These are phyloP conservation scores for Dysidea cf. avara DNA, from an alignment of 37 sponge, comb jelly and placozoan genomes.

Conservation along the genomic window DNA sequence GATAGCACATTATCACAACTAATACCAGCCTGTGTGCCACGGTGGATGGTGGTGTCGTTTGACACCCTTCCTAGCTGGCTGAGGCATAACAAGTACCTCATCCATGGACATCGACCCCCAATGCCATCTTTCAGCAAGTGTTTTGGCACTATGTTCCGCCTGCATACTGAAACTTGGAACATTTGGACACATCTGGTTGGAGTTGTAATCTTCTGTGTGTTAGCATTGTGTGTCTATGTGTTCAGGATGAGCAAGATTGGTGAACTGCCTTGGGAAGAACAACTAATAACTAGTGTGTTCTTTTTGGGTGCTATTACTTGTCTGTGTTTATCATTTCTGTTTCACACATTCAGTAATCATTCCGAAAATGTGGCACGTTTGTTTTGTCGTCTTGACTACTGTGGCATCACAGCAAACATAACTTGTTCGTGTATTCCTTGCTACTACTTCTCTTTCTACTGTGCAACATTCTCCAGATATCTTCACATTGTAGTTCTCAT, in stretches of 20 bases:
- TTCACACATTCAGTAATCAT: conserved; percentile 84
- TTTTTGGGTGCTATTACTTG: conserved; percentile 84
- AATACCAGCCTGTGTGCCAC: conserved; percentile 17
- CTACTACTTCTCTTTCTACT: conserved; percentile 93
- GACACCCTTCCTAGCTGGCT: conserved; percentile 86
- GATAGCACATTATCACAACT: neutral
- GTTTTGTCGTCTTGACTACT: conserved; percentile 84
- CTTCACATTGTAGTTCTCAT: conserved; percentile 54
- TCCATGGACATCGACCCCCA: conserved; percentile 74
- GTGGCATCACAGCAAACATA: conserved; percentile 88
- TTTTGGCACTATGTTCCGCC: conserved; percentile 77
- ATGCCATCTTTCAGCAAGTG: conserved; percentile 80
- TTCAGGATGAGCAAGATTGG: conserved; percentile 44
- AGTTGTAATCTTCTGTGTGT: conserved; percentile 64
- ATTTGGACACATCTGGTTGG: conserved; percentile 98
- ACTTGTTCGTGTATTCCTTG: conserved; percentile 85
- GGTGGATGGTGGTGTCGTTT: conserved; percentile 71
- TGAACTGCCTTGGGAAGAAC: conserved; percentile 77
- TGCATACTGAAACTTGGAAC: conserved; percentile 97
- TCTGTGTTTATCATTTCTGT: conserved; percentile 77
- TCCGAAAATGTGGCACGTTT: conserved; percentile 59
- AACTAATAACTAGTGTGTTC: conserved; percentile 68
- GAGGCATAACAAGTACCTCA: conserved; percentile 88
- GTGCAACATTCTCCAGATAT: conserved; percentile 30
- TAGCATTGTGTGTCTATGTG: conserved; percentile 54